phyloP scores from a whole-genome alignment of 1,140 invertebrate species.

The Planococcus citri region DNA sequence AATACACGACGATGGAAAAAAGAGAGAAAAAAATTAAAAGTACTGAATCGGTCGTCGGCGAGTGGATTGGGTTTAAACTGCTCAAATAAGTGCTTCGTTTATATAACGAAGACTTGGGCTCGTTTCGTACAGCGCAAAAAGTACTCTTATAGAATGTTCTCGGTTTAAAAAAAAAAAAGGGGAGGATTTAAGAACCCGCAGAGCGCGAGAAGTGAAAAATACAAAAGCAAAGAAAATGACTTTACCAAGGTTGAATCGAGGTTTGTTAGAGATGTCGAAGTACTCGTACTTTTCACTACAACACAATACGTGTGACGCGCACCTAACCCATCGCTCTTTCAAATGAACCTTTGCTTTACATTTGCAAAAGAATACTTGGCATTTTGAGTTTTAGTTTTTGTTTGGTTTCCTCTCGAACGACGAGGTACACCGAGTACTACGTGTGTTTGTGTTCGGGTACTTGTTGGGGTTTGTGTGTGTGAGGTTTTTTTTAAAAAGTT shows the following conservation, averaged over 20 bases:
- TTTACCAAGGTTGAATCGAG: not conserved
- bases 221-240: not conserved
- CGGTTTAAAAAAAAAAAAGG: slow-evolving; percentile 1
- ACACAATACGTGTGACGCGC: not conserved
- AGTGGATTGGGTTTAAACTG: not conserved
- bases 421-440: too few species aligned
- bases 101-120: not conserved
- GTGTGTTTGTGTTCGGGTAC: too few species aligned
- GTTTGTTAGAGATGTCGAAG: slow-evolving; percentile 6
- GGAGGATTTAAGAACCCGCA: slow-evolving; percentile 1
- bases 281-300: not conserved
- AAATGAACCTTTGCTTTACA: not conserved
- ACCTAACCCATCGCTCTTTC: not conserved
- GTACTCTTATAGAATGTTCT: not conserved
- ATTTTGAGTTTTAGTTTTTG: not conserved
- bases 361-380: not conserved
- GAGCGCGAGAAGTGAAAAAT: not conserved
- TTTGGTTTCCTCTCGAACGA: slow-evolving; percentile 4
- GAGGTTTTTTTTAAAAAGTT: too few species aligned
- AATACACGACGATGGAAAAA: not conserved
- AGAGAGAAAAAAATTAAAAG: not conserved
- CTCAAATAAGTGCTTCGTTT: not conserved
- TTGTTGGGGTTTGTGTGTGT: too few species aligned
- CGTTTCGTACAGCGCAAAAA: too few species aligned
- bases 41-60: not conserved